Evolutionary conservation across 2,888 invertebrate genomes (phyloP).

Genomic region (Tetragnatha montana): DNA sequence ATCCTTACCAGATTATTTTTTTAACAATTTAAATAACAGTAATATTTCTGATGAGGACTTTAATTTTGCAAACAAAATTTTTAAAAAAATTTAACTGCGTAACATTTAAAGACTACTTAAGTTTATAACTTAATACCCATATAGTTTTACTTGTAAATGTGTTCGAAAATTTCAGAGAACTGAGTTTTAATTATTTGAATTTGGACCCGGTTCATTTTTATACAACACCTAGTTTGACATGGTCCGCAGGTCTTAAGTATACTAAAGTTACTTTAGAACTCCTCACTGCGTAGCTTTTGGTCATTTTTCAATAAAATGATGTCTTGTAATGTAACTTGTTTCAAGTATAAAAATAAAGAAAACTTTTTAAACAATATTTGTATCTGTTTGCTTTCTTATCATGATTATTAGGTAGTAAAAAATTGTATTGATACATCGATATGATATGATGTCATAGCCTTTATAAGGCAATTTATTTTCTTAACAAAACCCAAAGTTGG

Average conservation of each 20-base stretch:
- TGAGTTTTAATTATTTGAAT: no score
- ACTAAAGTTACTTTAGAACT: constrained; percentile 73
- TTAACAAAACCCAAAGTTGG: background rate
- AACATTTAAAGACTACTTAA: constrained; percentile 33
- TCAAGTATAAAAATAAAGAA: no score
- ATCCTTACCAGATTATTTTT: constrained; percentile 19
- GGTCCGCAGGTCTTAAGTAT: constrained; percentile 72
- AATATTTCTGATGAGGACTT: constrained; percentile 22
- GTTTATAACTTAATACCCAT: constrained; percentile 25
- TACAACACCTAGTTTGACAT: constrained; percentile 71
- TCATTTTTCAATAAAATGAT: no score
- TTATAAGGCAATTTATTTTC: background rate
- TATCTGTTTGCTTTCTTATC: no score
- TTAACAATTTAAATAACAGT: constrained; percentile 8
- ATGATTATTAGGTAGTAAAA: no score
- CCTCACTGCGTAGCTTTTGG: no score
- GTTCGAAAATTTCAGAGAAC: constrained; percentile 25
- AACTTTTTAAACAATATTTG: no score
- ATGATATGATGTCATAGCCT: no score
- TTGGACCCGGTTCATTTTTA: constrained; percentile 37
- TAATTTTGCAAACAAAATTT: constrained; percentile 16
- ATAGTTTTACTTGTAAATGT: constrained; percentile 17
- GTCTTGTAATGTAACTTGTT: no score
- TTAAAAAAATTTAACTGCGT: constrained; percentile 11
- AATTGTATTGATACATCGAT: no score